A percentile compares a stretch with the other conserved stretches of the same genome.
Conservation (phyloP, 2,113 vertebrate genomes). For the Leucosticte australis region DNA sequence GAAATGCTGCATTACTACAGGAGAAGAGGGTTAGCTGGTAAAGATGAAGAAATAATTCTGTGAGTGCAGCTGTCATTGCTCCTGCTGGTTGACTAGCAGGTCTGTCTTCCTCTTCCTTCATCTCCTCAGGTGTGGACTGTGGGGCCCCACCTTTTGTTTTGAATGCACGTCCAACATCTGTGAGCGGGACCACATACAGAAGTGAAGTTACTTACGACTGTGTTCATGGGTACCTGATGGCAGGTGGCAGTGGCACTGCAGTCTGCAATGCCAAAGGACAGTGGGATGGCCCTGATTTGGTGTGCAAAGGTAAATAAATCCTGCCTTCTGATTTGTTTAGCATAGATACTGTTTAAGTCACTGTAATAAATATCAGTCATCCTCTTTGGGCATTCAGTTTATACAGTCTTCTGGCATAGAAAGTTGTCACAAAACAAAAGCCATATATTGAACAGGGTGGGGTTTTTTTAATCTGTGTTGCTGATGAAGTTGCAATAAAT, state of each 20-base stretch:
- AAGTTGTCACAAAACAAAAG: background rate
- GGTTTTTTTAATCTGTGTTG: background rate
- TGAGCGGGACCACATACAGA: constrained; percentile 29
- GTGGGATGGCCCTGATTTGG: constrained; percentile 51
- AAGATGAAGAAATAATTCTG: background rate
- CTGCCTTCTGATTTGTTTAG: background rate
- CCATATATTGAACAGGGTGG: accelerated
- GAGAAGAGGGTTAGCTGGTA: background rate
- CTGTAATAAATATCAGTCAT: background rate
- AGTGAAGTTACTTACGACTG: constrained; percentile 52
- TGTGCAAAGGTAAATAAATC: constrained; percentile 62
- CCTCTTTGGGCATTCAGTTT: background rate
- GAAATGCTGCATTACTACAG: background rate
- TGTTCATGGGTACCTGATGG: constrained; percentile 8
- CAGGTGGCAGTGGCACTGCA: background rate
- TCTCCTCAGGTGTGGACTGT: constrained; percentile 55
- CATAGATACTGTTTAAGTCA: background rate
- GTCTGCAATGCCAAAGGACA: constrained; percentile 49
- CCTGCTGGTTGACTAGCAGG: background rate
- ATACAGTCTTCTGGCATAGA: background rate
- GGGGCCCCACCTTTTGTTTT: constrained; percentile 49
- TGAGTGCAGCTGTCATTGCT: background rate
- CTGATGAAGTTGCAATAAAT: background rate
- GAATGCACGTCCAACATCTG: background rate
- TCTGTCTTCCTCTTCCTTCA: background rate